Conservation (phyloP, 37 sponge, comb jelly and placozoan species). For the Spongilla lacustris region DNA sequence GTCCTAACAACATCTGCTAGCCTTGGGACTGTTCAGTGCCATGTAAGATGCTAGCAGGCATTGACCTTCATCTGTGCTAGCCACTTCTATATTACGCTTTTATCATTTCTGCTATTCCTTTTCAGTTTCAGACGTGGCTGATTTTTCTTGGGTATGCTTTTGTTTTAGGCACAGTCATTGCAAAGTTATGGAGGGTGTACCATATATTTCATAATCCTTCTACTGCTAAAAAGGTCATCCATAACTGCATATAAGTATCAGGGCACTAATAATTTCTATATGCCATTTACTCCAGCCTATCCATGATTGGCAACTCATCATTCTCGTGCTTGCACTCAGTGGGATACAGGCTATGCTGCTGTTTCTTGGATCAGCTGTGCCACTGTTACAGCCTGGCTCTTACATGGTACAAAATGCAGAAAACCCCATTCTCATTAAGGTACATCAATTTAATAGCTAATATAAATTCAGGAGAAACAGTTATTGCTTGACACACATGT, state of each 20-base stretch:
- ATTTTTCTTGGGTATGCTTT: not conserved
- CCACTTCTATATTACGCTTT: not conserved
- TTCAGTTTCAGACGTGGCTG: not conserved
- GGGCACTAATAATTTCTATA: not conserved
- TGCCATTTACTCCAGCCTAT: not conserved
- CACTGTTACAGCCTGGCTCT: not conserved
- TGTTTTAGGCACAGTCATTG: not conserved
- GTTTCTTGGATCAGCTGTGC: not conserved
- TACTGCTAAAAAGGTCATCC: not conserved
- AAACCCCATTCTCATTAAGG: not conserved
- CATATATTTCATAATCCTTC: not conserved
- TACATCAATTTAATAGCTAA: not conserved
- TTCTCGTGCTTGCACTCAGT: not conserved
- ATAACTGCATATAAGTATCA: not conserved
- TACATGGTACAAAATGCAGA: not conserved
- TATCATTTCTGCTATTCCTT: no score
- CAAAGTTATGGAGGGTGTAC: not conserved
- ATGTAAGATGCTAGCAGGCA: constrained; percentile 30
- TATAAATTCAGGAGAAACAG: no score
- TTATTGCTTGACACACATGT: no score
- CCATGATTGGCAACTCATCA: not conserved
- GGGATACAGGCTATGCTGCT: not conserved
- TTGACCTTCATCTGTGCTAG: not conserved
- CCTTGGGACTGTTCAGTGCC: constrained; percentile 7
- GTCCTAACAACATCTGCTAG: not conserved